A percentile compares a stretch with the other conserved stretches of the same genome.
These are phyloP conservation scores for Vidua macroura DNA, from an alignment of 2,113 vertebrate species.

Conservation along the genomic window DNA sequence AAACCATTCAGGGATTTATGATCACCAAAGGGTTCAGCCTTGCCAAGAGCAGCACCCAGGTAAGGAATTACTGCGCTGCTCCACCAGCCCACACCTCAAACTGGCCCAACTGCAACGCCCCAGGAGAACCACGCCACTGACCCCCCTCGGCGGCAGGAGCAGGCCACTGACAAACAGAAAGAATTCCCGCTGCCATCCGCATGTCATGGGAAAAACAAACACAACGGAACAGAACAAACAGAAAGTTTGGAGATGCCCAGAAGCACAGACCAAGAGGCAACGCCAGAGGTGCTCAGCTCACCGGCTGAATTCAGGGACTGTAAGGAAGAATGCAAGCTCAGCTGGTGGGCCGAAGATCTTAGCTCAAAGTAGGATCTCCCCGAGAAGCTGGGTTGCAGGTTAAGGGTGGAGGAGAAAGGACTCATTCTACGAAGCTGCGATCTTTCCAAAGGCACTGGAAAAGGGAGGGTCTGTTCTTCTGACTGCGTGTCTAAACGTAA, in stretches of 20 bases:
- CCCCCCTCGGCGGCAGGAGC: not conserved
- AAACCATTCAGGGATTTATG: not conserved
- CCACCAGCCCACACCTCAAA: not conserved
- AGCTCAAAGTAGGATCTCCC: conserved; percentile 83
- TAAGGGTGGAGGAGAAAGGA: conserved; percentile 83
- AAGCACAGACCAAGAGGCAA: conserved; percentile 70
- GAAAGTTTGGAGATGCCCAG: conserved; percentile 57
- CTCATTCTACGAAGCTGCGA: conserved; percentile 80
- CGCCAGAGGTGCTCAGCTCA: conserved; percentile 71
- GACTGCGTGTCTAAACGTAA: conserved; percentile 79
- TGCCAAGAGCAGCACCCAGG: not conserved
- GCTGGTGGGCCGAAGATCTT: conserved; percentile 79
- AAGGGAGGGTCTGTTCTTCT: conserved; percentile 80
- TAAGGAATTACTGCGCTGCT: conserved; percentile 32
- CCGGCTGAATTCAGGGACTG: conserved; percentile 80
- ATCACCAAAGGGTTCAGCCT: not conserved
- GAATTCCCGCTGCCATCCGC: conserved; percentile 13
- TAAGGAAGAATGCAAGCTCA: conserved; percentile 80
- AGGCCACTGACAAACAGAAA: conserved; percentile 61
- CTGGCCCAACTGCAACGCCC: not conserved
- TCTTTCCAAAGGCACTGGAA: conserved; percentile 83
- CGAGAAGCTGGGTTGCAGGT: conserved; percentile 78
- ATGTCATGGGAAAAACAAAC: conserved; percentile 65
- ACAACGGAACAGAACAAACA: conserved; percentile 46
- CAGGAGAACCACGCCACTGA: not conserved